phyloP scores from a whole-genome alignment of 2,888 invertebrate species.

The Blera fallax region DNA sequence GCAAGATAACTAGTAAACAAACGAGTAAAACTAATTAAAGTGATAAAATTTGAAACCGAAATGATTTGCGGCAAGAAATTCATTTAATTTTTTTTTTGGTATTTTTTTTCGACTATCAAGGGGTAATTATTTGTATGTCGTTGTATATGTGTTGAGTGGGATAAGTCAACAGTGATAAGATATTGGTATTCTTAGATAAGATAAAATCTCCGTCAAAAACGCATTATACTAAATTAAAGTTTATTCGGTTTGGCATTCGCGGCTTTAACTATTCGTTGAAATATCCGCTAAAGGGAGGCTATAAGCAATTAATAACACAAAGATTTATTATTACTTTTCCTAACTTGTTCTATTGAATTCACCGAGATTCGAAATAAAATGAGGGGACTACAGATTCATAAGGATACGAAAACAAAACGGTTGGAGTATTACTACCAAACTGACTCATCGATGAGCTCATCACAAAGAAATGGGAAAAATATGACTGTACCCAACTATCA shows the following conservation, averaged over 20 bases:
- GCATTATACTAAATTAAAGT: not conserved
- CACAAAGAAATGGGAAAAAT: no score
- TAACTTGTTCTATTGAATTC: not conserved
- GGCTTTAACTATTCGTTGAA: not conserved
- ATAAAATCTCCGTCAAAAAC: not conserved
- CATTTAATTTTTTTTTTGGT: not conserved
- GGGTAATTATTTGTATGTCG: not conserved
- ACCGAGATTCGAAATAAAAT: not conserved
- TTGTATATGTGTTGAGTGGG: no score
- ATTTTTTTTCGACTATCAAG: not conserved
- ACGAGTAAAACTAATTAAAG: not conserved
- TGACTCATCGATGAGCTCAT: conserved; percentile 45
- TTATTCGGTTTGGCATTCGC: not conserved
- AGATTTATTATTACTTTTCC: not conserved
- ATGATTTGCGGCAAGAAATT: not conserved
- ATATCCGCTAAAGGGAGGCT: not conserved
- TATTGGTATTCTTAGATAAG: not conserved
- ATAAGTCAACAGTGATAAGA: conserved; percentile 7
- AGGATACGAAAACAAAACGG: not conserved
- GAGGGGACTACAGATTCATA: not conserved
- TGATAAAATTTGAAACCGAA: not conserved
- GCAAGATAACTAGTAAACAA: no score
- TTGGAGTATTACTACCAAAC: not conserved
- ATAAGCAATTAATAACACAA: not conserved
- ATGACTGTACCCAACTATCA: not conserved